Base-by-base conservation (phyloP, 2,888 invertebrate species). In the Meiosimyza decipiens region DNA sequence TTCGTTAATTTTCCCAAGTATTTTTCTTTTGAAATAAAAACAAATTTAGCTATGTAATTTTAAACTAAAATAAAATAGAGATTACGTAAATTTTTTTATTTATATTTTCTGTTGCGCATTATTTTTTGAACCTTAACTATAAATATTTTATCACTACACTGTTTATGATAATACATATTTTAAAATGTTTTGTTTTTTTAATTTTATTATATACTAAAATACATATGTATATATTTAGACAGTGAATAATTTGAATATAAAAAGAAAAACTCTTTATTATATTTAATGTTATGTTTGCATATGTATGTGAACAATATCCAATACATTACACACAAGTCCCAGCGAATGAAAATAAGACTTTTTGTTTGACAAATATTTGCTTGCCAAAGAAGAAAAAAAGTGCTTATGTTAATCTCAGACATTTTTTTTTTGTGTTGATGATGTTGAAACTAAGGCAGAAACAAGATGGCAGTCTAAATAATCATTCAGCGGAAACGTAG, bases 71-170 rank as follows among this genome's bases (percentile, higher is more conserved):
- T 40, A 16, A 49, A 11, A 18, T 7, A 47, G 49, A 47, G 16
- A 55, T 49, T 50, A 28, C 28, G 28, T 28, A 28, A 28, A 28
- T 16, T 64, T 12, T 49, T 52, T 52, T 52, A 6, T 4, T 18
- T 33, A 33, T 52, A n/a, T 66, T 67, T 68, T 67, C 16, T 67
- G 49, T 68, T 68, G 57, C 57, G 59, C 55, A 59, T 68, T 68
- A 59, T 9, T 40, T 40, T 40, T 40, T 40, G 6, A 40, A 4
- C 11, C n/a, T 55, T 55, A 18, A n/a, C 3, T 55, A 55, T 4
- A 55, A 55, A 15, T n/a, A n/a, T 55, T 55, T n/a, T 18, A 55
- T n/a, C 12, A 18, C 16, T 18, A 55, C 18, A 55, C 13, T 55
- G 22, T 55, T 22, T n/a, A 18, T 55, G n/a, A 55, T 55, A 22